These are phyloP conservation scores for Brachyalestes nurse DNA, from an alignment of 2,797 vertebrate genomes.

Conservation along the genomic window DNA sequence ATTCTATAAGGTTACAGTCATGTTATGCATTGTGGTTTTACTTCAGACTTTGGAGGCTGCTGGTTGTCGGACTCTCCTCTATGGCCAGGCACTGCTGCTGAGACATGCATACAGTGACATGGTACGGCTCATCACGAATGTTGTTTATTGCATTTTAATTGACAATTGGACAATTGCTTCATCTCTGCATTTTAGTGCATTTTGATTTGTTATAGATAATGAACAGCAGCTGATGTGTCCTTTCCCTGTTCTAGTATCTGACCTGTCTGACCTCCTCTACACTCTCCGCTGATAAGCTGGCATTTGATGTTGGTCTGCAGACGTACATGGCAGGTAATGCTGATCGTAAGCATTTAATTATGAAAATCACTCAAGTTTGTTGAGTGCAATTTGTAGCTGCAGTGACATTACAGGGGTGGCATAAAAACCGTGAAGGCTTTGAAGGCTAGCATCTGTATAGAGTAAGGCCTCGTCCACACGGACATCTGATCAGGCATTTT, in stretches of 20 bases:
- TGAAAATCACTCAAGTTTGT: too few species aligned
- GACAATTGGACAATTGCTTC: neutral
- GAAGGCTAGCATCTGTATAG: too few species aligned
- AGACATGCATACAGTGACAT: constrained; percentile 91
- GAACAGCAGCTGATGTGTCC: neutral
- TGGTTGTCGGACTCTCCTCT: constrained; percentile 89
- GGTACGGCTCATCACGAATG: constrained; percentile 72
- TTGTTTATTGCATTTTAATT: neutral
- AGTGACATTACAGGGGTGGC: neutral
- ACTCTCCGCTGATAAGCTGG: constrained; percentile 90
- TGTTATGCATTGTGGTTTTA: constrained; percentile 10
- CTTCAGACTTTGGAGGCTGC: constrained; percentile 83
- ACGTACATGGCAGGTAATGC: constrained; percentile 86
- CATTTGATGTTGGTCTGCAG: constrained; percentile 94
- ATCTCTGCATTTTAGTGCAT: neutral
- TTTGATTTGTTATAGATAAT: neutral
- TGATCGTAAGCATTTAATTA: neutral
- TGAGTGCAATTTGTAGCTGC: neutral
- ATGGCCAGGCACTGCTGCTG: constrained; percentile 91
- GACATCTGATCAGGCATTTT: too few species aligned
- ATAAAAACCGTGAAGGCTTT: too few species aligned
- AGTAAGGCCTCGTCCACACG: too few species aligned
- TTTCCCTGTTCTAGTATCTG: constrained; percentile 81
- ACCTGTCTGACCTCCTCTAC: constrained; percentile 91
- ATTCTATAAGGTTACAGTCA: neutral